Evolutionary conservation across 2,888 invertebrate species (phyloP).

Genomic region (Acrobasis repandana): DNA sequence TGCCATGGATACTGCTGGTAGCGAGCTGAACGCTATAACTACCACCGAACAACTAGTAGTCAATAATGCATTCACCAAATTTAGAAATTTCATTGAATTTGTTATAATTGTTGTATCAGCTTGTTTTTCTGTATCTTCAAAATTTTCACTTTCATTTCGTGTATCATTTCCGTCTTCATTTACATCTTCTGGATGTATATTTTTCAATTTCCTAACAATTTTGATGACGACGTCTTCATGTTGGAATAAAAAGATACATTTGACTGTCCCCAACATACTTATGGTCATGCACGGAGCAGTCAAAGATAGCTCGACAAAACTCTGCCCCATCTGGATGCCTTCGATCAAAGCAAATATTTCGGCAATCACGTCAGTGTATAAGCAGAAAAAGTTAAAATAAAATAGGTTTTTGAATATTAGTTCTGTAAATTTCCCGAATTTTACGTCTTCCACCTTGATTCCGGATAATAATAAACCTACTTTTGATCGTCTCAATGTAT

Average conservation of each 20-base stretch:
- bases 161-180: conserved; percentile 26
- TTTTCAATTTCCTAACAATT: conserved; percentile 46
- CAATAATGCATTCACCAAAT: conserved; percentile 40
- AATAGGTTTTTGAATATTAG: conserved; percentile 41
- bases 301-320: conserved; percentile 53
- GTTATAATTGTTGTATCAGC: conserved; percentile 35
- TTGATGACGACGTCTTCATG: conserved; percentile 42
- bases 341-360: conserved; percentile 55
- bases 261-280: conserved; percentile 50
- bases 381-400: conserved; percentile 47
- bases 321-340: conserved; percentile 44
- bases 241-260: conserved; percentile 44
- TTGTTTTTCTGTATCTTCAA: conserved; percentile 14
- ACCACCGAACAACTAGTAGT: conserved; percentile 39
- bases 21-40: conserved; percentile 44
- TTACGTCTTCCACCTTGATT: conserved; percentile 39
- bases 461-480: conserved; percentile 51
- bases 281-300: conserved; percentile 55
- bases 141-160: conserved; percentile 5
- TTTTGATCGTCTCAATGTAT: conserved; percentile 44
- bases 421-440: conserved; percentile 31
- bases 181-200: conserved; percentile 45
- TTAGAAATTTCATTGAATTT: conserved; percentile 44
- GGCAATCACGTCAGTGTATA: conserved; percentile 51
- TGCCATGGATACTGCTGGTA: conserved; percentile 49